These are phyloP conservation scores for Pachyramphus minor DNA, from an alignment of 2,113 vertebrate genomes.

Conservation along the genomic window DNA sequence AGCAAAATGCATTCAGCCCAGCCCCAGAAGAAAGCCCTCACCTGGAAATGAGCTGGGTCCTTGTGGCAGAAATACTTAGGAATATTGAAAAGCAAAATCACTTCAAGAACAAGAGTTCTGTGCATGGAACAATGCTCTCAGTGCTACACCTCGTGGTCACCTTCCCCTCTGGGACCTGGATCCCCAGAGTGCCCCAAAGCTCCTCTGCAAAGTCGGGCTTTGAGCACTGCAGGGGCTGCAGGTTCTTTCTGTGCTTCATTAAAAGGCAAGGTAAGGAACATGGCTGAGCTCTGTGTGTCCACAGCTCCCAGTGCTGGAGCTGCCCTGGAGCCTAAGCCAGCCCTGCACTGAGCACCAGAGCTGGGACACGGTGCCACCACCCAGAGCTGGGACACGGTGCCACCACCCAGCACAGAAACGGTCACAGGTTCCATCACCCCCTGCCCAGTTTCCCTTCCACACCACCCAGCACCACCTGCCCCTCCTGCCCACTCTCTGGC, in stretches of 20 bases:
- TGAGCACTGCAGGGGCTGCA: background rate
- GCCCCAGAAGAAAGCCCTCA: background rate
- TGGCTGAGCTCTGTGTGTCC: background rate
- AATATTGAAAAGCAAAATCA: background rate
- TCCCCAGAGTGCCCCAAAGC: fast-evolving
- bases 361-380: background rate
- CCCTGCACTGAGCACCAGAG: background rate
- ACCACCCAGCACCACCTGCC: background rate
- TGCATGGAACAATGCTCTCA: background rate
- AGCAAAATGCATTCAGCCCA: background rate
- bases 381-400: too few species aligned
- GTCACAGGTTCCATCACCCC: fast-evolving
- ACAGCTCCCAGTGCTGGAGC: fast-evolving
- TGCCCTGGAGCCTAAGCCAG: background rate
- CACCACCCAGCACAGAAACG: background rate
- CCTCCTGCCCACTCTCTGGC: fast-evolving
- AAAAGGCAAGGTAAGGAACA: fast-evolving
- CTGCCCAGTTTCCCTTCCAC: background rate
- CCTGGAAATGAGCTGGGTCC: background rate
- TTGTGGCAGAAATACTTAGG: background rate
- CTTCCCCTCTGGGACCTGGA: background rate
- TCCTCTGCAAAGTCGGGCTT: fast-evolving
- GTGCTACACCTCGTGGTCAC: fast-evolving
- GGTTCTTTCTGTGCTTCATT: background rate
- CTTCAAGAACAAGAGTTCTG: background rate